Percentiles rank a stretch among this genome's conserved stretches.
Conservation (phyloP, 2,113 vertebrate genomes). For the Notothenia coriiceps region DNA sequence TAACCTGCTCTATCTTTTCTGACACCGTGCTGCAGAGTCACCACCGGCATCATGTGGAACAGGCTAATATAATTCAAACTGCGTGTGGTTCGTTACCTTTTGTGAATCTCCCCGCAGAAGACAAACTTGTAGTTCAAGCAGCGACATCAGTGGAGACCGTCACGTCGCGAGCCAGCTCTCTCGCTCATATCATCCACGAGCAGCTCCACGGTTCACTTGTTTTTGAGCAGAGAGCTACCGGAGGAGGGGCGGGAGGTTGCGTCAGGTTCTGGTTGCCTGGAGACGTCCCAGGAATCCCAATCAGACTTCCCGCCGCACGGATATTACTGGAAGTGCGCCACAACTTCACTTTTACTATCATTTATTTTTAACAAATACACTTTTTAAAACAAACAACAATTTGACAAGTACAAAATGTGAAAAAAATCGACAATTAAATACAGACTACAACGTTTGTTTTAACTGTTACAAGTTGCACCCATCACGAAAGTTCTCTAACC, state of each 20-base stretch:
- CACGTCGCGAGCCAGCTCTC: background rate
- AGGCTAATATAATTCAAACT: background rate
- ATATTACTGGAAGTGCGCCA: slow-evolving; percentile 39
- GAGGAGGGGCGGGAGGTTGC: slow-evolving; percentile 65
- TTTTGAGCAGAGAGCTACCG: slow-evolving; percentile 46
- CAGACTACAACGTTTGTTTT: background rate
- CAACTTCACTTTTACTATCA: background rate
- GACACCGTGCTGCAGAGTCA: background rate
- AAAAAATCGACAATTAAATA: background rate
- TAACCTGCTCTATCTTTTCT: background rate
- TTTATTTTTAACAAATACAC: slow-evolving; percentile 22
- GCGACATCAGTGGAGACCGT: background rate
- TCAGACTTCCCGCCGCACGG: slow-evolving; percentile 47
- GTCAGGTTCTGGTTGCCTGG: slow-evolving; percentile 80
- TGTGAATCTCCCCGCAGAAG: background rate
- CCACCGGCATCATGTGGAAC: background rate
- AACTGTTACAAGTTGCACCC: background rate
- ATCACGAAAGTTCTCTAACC: background rate
- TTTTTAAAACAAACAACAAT: background rate
- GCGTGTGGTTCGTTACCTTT: slow-evolving; percentile 36
- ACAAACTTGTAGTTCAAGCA: slow-evolving; percentile 2
- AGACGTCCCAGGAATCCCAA: slow-evolving; percentile 74
- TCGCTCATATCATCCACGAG: background rate
- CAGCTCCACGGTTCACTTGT: slow-evolving; percentile 42
- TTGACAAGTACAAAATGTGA: slow-evolving; percentile 8